These are phyloP conservation scores for Neelides sp. DNA, from an alignment of 1,140 invertebrate genomes.

Conservation along the genomic window DNA sequence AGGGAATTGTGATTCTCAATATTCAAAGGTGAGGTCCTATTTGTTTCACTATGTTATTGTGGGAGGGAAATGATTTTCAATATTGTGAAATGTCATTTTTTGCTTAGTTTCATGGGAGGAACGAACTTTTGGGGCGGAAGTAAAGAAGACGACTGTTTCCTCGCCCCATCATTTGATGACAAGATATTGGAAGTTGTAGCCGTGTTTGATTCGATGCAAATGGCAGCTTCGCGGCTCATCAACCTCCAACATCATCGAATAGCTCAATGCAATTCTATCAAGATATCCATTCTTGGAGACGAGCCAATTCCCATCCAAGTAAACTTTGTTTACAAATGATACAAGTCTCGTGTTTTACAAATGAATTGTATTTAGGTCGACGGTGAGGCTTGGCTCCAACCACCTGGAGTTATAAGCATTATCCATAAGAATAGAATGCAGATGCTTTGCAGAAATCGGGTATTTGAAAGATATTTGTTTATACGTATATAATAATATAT, in stretches of 20 bases:
- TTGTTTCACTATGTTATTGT: too few species aligned
- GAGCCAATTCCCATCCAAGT: slow-evolving; percentile 32
- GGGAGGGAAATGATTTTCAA: too few species aligned
- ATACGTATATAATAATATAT: too few species aligned
- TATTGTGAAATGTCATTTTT: background rate
- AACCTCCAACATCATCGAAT: slow-evolving; percentile 94
- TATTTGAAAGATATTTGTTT: slow-evolving; percentile 35
- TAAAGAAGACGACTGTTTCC: slow-evolving; percentile 74
- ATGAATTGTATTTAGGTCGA: slow-evolving; percentile 64
- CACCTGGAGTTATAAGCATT: slow-evolving; percentile 86
- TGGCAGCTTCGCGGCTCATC: slow-evolving; percentile 86
- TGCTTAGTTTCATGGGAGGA: slow-evolving; percentile 79
- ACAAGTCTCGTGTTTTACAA: background rate
- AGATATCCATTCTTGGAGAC: slow-evolving; percentile 81
- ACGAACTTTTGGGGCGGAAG: slow-evolving; percentile 96
- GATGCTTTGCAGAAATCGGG: slow-evolving; percentile 81
- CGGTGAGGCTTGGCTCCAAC: slow-evolving; percentile 96
- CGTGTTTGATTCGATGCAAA: slow-evolving; percentile 91
- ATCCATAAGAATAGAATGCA: slow-evolving; percentile 93
- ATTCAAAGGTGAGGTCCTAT: slow-evolving; percentile 67
- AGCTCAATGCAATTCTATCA: slow-evolving; percentile 86
- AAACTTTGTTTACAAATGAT: background rate
- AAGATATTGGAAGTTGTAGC: slow-evolving; percentile 49
- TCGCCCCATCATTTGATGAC: slow-evolving; percentile 82
- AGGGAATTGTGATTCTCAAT: slow-evolving; percentile 93